These are phyloP conservation scores for Malthinus flaveolus DNA, from an alignment of 2,888 invertebrate species.

Conservation along the genomic window DNA sequence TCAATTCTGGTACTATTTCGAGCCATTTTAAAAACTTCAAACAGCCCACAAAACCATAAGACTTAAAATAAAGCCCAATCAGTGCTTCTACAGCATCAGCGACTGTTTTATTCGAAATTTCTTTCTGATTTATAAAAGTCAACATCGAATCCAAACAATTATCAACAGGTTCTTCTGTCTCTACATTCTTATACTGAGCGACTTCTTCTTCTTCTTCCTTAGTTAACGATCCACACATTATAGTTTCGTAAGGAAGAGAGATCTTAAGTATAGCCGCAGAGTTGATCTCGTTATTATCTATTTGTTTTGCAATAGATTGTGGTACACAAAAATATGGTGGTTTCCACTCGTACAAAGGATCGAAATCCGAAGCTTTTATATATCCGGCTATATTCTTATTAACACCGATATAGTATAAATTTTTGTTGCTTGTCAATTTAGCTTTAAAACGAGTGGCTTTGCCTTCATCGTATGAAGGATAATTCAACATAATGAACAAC, in stretches of 20 bases:
- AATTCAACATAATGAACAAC: conserved; percentile 71
- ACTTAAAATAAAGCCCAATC: conserved; percentile 73
- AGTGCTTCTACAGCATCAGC: conserved; percentile 88
- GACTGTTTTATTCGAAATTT: conserved; percentile 65
- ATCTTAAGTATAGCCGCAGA: conserved; percentile 58
- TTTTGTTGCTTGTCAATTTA: conserved; percentile 78
- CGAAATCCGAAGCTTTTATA: conserved; percentile 67
- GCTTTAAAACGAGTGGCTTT: conserved; percentile 74
- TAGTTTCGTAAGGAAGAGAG: conserved; percentile 54
- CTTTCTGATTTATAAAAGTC: conserved; percentile 51
- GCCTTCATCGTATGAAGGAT: conserved; percentile 75
- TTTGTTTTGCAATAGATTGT: conserved; percentile 53
- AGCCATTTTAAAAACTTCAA: conserved; percentile 55
- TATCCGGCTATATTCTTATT: conserved; percentile 61
- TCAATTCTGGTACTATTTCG: conserved; percentile 50
- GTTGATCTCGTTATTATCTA: conserved; percentile 53
- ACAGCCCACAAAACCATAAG: conserved; percentile 53
- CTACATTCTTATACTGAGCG: conserved; percentile 28
- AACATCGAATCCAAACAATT: conserved; percentile 15
- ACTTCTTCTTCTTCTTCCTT: conserved; percentile 35
- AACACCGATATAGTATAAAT: conserved; percentile 76
- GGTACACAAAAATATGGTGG: conserved; percentile 77
- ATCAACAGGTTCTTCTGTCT: conserved; percentile 24
- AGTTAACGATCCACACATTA: conserved; percentile 41
- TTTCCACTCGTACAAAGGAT: conserved; percentile 70